Conservation (phyloP, 37 sponge, comb jelly and placozoan genomes). For the Crambe crambe region DNA sequence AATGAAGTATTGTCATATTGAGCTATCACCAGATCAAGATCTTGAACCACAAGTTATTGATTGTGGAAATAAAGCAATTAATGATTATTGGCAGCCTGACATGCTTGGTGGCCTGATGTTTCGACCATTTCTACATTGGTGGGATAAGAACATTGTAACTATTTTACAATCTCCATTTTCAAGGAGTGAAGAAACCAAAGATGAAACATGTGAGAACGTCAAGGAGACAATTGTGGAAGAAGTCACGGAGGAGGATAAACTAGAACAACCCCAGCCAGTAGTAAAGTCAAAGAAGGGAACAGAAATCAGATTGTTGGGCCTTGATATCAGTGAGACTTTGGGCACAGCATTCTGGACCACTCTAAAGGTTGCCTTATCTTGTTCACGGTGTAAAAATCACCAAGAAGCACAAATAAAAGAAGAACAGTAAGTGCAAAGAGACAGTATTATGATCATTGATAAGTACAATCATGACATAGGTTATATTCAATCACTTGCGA, state of each 20-base stretch:
- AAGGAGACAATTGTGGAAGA: neutral
- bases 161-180: conserved; percentile 4
- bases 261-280: neutral
- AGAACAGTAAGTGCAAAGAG: conserved; percentile 18
- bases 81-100: conserved; percentile 4
- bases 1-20: neutral
- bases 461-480: too few species aligned
- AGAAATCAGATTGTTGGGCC: conserved; percentile 39
- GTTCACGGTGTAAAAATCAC: conserved; percentile 36
- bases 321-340: conserved; percentile 26
- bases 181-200: neutral
- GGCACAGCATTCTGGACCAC: conserved; percentile 19
- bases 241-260: neutral
- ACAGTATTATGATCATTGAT: too few species aligned
- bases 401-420: conserved; percentile 8
- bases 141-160: conserved; percentile 35
- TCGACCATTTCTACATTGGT: conserved; percentile 68
- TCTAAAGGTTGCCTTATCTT: conserved; percentile 24
- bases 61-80: conserved; percentile 26
- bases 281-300: conserved; percentile 45
- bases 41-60: neutral
- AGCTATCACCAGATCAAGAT: conserved; percentile 7
- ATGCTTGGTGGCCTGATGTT: conserved; percentile 30
- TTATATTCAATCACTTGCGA: neutral
- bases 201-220: neutral